phyloP scores from a whole-genome alignment of 2,797 vertebrate species.

The Neosilurus hyrtlii region DNA sequence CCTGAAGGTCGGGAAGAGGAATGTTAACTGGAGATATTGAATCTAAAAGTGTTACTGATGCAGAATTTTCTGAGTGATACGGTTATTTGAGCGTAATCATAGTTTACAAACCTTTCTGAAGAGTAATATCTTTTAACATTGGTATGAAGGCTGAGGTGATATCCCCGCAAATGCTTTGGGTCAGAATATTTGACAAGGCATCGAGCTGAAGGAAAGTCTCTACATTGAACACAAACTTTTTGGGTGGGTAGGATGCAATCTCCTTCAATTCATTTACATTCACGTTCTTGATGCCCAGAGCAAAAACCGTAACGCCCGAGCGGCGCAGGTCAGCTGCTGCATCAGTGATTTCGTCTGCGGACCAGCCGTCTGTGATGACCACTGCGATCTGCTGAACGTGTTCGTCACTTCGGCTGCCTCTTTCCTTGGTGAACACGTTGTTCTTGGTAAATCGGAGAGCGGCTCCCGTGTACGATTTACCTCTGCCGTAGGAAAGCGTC shows the following conservation, averaged over 20 bases:
- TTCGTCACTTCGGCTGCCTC: constrained; percentile 68
- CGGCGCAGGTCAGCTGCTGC: constrained; percentile 70
- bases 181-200: constrained; percentile 66
- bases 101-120: constrained; percentile 38
- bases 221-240: constrained; percentile 68
- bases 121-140: neutral
- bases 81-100: neutral
- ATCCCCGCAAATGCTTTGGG: constrained; percentile 72
- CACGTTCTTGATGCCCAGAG: constrained; percentile 70
- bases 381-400: constrained; percentile 76
- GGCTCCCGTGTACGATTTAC: constrained; percentile 67
- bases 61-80: neutral
- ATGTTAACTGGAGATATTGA: constrained; percentile 56
- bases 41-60: neutral
- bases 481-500: constrained; percentile 71
- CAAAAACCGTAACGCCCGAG: constrained; percentile 70
- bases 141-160: constrained; percentile 47
- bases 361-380: constrained; percentile 75
- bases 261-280: constrained; percentile 60
- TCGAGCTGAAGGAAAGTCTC: constrained; percentile 73
- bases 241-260: constrained; percentile 76
- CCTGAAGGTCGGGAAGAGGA: constrained; percentile 60
- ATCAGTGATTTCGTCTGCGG: constrained; percentile 65
- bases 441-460: constrained; percentile 73
- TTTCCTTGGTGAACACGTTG: constrained; percentile 62